Evolutionary conservation across 2,797 vertebrate genomes (phyloP).

Genomic region (Pipistrellus nathusii): DNA sequence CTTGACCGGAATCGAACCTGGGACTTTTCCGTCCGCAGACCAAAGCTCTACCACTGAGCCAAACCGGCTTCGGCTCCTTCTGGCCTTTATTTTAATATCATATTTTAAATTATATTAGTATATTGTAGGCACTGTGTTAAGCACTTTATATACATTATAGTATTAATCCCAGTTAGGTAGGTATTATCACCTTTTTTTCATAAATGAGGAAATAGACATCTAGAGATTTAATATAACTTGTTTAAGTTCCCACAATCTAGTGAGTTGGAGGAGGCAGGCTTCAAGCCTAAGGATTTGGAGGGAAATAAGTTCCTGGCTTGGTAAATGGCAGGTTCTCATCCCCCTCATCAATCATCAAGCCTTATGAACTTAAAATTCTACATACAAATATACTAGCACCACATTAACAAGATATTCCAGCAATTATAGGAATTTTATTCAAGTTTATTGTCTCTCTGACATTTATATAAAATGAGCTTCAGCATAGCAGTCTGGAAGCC

Average conservation of each 20-base stretch:
- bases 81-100: not conserved
- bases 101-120: slow-evolving; percentile 36
- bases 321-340: not conserved
- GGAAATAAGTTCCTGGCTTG: not conserved
- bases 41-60: too few species aligned
- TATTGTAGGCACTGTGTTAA: not conserved
- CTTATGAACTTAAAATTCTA: slow-evolving; percentile 49
- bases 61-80: not conserved
- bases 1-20: too few species aligned
- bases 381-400: not conserved
- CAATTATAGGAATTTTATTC: not conserved
- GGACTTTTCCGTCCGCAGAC: too few species aligned
- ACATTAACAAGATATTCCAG: not conserved
- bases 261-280: slow-evolving; percentile 9
- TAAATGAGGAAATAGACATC: not conserved
- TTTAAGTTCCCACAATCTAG: not conserved
- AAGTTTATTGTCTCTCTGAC: not conserved
- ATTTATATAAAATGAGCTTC: not conserved
- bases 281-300: not conserved
- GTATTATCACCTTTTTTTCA: not conserved
- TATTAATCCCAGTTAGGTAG: not conserved
- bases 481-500: not conserved
- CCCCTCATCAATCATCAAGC: not conserved
- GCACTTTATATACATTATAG: not conserved
- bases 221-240: not conserved